phyloP scores from a whole-genome alignment of 1,140 invertebrate genomes.

The Pseudomyrmex cubaensis region DNA sequence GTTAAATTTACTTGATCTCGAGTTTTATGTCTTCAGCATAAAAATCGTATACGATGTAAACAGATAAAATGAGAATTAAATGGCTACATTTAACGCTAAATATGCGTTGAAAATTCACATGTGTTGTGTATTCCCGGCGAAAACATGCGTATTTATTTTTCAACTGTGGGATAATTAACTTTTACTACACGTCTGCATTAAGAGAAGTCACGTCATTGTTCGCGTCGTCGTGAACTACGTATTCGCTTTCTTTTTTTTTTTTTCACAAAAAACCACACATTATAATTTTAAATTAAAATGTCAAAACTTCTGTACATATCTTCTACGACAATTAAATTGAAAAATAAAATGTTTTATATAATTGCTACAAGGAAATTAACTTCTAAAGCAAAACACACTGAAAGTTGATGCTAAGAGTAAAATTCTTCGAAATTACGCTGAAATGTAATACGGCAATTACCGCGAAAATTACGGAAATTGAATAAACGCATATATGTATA shows the following conservation, averaged over 20 bases:
- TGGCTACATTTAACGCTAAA: constrained; percentile 52
- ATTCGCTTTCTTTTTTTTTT: neutral
- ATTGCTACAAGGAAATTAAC: neutral
- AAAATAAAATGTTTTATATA: neutral
- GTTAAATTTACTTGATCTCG: neutral
- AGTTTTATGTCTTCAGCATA: neutral
- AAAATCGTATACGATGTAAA: constrained; percentile 32
- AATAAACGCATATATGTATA: no score
- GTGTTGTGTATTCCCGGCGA: constrained; percentile 21
- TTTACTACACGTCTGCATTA: neutral
- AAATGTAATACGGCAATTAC: neutral
- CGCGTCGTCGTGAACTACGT: neutral
- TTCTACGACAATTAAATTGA: neutral
- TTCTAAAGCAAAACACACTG: neutral
- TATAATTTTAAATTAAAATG: constrained; percentile 32
- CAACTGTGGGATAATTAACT: constrained; percentile 40
- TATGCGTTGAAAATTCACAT: constrained; percentile 52
- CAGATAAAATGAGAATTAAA: constrained; percentile 42
- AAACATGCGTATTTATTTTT: constrained; percentile 39
- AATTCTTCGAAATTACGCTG: neutral
- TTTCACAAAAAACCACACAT: neutral
- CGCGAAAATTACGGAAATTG: neutral
- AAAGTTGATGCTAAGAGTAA: neutral
- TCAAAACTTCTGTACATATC: neutral
- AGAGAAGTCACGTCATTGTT: constrained; percentile 30